These are phyloP conservation scores for Chamaea fasciata DNA, from an alignment of 2,113 vertebrate genomes.

Conservation along the genomic window DNA sequence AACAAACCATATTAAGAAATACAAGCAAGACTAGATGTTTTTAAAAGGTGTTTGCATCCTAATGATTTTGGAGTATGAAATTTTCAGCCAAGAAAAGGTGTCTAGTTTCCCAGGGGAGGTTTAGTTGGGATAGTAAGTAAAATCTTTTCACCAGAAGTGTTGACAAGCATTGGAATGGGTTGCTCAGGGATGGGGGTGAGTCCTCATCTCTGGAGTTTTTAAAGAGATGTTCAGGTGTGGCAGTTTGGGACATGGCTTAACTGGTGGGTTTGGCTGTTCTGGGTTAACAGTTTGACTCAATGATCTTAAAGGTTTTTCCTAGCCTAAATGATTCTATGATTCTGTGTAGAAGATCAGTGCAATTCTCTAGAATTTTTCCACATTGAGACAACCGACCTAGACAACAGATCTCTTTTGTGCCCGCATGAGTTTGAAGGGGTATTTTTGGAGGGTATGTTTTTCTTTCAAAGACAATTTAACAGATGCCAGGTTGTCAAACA, in stretches of 20 bases:
- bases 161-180: background rate
- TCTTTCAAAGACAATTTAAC: background rate
- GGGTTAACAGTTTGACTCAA: background rate
- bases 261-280: background rate
- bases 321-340: background rate
- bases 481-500: background rate
- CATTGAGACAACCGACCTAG: background rate
- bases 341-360: background rate
- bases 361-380: background rate
- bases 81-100: background rate
- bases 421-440: background rate
- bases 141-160: background rate
- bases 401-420: background rate
- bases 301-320: background rate
- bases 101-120: background rate
- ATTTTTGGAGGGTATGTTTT: background rate
- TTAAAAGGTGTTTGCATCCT: background rate
- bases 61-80: background rate
- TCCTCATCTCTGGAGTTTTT: background rate
- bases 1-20: background rate
- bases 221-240: background rate
- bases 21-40: background rate
- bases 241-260: background rate
- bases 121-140: background rate
- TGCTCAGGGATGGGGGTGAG: background rate